Percentiles rank a stretch among this genome's conserved stretches.
These are phyloP conservation scores for Hylaeus volcanicus DNA, from an alignment of 1,140 invertebrate species.

Conservation along the genomic window DNA sequence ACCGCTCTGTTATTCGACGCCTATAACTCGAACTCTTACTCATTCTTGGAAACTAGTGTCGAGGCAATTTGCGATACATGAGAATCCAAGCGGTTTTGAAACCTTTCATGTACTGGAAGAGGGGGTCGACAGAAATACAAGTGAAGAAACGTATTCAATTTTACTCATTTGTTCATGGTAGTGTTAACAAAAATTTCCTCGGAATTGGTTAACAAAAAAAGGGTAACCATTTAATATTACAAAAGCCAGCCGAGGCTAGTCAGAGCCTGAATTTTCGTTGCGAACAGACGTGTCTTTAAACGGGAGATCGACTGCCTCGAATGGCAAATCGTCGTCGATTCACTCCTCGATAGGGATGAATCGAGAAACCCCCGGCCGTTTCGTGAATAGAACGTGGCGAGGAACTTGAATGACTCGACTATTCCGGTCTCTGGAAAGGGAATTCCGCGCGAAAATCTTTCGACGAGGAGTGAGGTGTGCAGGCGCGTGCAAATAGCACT, in stretches of 20 bases:
- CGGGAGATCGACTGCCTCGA: slow-evolving; percentile 12
- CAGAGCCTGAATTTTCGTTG: neutral
- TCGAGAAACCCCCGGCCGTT: slow-evolving; percentile 1
- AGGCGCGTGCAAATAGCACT: slow-evolving; percentile 37
- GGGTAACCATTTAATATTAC: no score
- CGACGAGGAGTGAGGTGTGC: slow-evolving; percentile 22
- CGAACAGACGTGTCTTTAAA: neutral
- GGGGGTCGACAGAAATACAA: no score
- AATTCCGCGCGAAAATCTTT: slow-evolving; percentile 55
- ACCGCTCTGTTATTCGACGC: neutral
- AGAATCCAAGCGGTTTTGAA: no score
- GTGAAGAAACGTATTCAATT: no score
- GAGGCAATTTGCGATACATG: slow-evolving; percentile 15
- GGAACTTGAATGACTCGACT: slow-evolving; percentile 54
- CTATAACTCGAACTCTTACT: slow-evolving; percentile 37
- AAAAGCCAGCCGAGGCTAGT: neutral
- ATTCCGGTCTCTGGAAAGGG: slow-evolving; percentile 30
- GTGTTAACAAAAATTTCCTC: no score
- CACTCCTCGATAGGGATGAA: slow-evolving; percentile 19
- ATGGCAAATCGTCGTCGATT: slow-evolving; percentile 41
- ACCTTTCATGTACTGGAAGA: no score
- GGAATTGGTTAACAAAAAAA: no score
- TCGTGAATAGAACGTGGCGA: slow-evolving; percentile 45
- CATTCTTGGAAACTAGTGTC: neutral
- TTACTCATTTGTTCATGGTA: no score